phyloP scores from a whole-genome alignment of 1,140 invertebrate genomes.

The Spodoptera frugiperda region DNA sequence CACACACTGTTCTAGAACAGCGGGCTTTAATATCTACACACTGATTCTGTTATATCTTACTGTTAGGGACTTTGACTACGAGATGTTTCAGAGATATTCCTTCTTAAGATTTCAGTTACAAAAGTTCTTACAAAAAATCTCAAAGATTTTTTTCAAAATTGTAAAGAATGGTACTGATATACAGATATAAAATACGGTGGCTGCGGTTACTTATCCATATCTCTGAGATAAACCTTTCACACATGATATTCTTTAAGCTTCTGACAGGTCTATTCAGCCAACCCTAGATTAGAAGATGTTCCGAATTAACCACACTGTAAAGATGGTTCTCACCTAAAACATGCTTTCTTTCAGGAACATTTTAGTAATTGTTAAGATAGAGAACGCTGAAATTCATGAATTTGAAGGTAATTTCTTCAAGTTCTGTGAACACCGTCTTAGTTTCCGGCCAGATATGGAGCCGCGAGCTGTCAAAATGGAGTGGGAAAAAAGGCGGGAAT shows the following conservation, averaged over 20 bases:
- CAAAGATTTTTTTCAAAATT: no score
- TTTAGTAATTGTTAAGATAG: neutral
- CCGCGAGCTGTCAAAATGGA: slow-evolving; percentile 86
- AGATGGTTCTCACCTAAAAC: no score
- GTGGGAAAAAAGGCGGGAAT: slow-evolving; percentile 86
- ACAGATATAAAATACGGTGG: no score
- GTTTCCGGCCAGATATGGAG: slow-evolving; percentile 84
- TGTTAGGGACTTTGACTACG: neutral
- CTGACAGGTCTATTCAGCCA: no score
- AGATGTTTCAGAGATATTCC: neutral
- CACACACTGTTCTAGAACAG: slow-evolving; percentile 65
- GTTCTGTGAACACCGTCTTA: slow-evolving; percentile 81
- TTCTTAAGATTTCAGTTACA: neutral
- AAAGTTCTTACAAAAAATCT: no score
- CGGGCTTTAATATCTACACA: neutral
- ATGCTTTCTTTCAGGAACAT: no score
- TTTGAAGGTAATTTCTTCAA: slow-evolving; percentile 11
- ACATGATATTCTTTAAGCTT: no score
- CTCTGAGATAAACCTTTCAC: no score
- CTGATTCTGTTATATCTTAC: neutral
- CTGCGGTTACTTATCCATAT: no score
- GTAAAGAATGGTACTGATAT: no score
- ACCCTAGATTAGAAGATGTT: no score
- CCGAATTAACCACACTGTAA: no score
- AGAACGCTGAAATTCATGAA: neutral